Conservation (phyloP, 2,888 invertebrate genomes). For the Catocala nupta region DNA sequence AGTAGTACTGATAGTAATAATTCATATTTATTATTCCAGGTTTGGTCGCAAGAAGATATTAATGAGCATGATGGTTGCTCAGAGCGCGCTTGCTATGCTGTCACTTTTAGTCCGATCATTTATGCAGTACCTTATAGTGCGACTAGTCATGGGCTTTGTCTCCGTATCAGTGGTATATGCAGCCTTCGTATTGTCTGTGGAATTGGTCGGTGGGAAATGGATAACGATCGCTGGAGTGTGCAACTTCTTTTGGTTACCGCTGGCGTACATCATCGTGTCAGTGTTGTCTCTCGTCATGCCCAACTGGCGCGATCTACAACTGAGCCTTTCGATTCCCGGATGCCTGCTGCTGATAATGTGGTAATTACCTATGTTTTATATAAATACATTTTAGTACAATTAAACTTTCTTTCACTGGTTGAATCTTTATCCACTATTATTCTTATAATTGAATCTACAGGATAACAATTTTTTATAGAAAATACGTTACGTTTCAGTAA, state of each 20-base stretch:
- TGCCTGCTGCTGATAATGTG: constrained; percentile 89
- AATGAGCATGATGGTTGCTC: constrained; percentile 90
- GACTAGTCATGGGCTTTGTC: constrained; percentile 91
- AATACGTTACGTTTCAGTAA: too few species aligned
- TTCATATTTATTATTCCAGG: constrained; percentile 60
- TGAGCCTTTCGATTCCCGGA: constrained; percentile 91
- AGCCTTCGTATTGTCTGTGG: constrained; percentile 93
- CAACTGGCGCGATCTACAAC: constrained; percentile 91
- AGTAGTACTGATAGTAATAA: not conserved
- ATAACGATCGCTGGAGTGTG: constrained; percentile 93
- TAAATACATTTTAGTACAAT: too few species aligned
- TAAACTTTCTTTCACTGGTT: not conserved
- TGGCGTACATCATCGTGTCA: constrained; percentile 92
- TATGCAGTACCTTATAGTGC: constrained; percentile 90
- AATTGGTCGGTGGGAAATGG: constrained; percentile 93
- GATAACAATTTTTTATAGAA: too few species aligned
- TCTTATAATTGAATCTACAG: too few species aligned
- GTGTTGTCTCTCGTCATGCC: constrained; percentile 90
- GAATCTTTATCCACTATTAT: too few species aligned
- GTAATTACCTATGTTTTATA: constrained; percentile 69
- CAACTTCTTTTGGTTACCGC: constrained; percentile 92
- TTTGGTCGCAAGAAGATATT: constrained; percentile 93
- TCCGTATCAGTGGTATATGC: constrained; percentile 94
- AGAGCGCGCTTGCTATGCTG: constrained; percentile 90
- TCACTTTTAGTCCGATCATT: constrained; percentile 91